Evolutionary conservation across 2,113 vertebrate genomes (phyloP), one percentile per base, ranked within the genome.

Genomic region (Lipophrys pholis): DNA sequence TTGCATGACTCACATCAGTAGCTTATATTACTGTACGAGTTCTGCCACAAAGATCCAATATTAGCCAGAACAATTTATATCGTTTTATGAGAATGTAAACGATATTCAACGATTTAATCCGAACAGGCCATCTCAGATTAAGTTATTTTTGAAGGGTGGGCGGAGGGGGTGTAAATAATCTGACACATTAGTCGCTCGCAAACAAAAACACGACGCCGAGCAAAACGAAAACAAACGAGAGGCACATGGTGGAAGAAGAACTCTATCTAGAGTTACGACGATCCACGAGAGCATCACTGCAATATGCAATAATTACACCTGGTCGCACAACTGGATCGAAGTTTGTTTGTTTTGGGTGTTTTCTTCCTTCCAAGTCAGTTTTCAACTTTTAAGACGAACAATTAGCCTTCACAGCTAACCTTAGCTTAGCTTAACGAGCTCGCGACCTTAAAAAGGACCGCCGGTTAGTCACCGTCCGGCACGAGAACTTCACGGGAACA

Each of bases 191-290:
- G 21, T 30, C 21, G 21, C 21, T 30, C 21, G 21, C 21, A 30
- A 30, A 15, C 17, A 58, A 42, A 51, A 76, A 78, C 81, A 69
- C 0, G 16, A 71, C 42, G 56, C 55, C 8, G 11, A 52, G 11
- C 17, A 17, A 67, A 70, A 90, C 71, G 60, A 92, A 85, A 93
- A 92, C 91, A 91, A 93, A 87, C 82, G 70, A 73, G 54, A 3
- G 58, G 80, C 84, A 85, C 85, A 90, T 90, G 86, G 83, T 64
- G 65, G 46, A 30, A 21, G 35, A 58, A 8, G 51, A 40, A 4
- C 42, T 57, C 11, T 5, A 16, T 55, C 5, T 49, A 45, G 70
- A 74, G 71, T 78, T 79, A 59, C 21, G 21, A 30, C 21, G 21
- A 30, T 30, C 21, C 21, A 30, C 2, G 21, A 30, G 21, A 30